Conservation (phyloP, 2,797 vertebrate species). For the Crenuchus spilurus region DNA sequence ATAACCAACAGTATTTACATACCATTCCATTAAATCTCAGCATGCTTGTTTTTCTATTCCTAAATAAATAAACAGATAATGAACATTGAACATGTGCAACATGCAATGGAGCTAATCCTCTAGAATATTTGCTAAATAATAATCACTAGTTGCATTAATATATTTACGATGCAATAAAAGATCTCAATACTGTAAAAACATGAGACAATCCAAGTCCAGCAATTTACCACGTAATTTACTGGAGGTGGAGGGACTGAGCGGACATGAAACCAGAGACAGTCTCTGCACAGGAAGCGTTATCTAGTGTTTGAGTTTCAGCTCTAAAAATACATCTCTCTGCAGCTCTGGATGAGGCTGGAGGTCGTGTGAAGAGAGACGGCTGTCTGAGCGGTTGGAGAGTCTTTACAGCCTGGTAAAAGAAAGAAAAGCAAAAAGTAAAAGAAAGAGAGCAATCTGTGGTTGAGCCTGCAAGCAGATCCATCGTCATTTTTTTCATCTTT, state of each 20-base stretch:
- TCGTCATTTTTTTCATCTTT: neutral
- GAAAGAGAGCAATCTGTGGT: neutral
- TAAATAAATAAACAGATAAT: too few species aligned
- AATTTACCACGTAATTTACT: constrained; percentile 2
- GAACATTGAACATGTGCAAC: too few species aligned
- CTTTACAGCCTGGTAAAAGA: neutral
- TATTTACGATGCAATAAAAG: too few species aligned
- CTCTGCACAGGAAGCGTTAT: constrained; percentile 57
- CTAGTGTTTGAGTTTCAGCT: constrained; percentile 52
- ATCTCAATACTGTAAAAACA: too few species aligned
- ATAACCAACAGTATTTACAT: too few species aligned
- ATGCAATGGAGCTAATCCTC: too few species aligned
- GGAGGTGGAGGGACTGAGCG: constrained; percentile 25
- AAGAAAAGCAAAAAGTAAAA: neutral
- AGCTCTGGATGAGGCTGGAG: constrained; percentile 43
- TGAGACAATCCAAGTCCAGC: neutral
- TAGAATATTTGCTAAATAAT: too few species aligned
- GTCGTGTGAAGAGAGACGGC: constrained; percentile 42
- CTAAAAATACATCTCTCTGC: constrained; percentile 57
- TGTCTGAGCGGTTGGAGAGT: constrained; percentile 10
- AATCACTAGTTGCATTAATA: too few species aligned
- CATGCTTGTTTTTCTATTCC: too few species aligned
- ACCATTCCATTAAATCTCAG: too few species aligned
- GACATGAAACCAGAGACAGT: constrained; percentile 44
- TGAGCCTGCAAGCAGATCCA: neutral